Evolutionary conservation across 1,140 invertebrate species (phyloP).

Genomic region (Neodiprion pinetum): DNA sequence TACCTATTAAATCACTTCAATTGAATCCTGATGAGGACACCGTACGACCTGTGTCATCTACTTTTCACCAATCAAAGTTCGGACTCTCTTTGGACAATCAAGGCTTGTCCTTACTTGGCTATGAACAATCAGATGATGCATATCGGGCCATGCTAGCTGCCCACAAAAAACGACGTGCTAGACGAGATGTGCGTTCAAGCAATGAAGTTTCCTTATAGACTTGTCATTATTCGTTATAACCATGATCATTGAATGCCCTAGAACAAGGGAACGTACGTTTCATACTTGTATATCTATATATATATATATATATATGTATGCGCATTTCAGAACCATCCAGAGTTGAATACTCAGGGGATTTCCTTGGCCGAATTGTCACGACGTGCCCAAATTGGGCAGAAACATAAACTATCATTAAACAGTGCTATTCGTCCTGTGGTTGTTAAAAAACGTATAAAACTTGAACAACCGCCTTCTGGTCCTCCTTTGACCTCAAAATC

Average conservation of each 20-base stretch:
- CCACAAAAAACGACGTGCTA: conserved; percentile 69
- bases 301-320: conserved; percentile 35
- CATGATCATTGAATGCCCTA: conserved; percentile 35
- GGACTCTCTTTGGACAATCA: conserved; percentile 56
- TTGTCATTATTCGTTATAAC: conserved; percentile 22
- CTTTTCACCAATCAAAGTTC: conserved; percentile 58
- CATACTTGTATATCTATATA: not conserved
- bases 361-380: conserved; percentile 66
- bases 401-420: conserved; percentile 50
- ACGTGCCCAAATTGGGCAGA: conserved; percentile 60
- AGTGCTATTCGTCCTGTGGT: conserved; percentile 41
- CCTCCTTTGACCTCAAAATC: conserved; percentile 34
- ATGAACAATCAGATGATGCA: conserved; percentile 72
- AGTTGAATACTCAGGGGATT: conserved; percentile 67
- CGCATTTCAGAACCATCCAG: conserved; percentile 61
- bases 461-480: conserved; percentile 42
- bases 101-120: conserved; percentile 52
- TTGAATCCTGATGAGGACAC: conserved; percentile 48
- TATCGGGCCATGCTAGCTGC: conserved; percentile 71
- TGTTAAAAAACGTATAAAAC: conserved; percentile 55
- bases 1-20: conserved; percentile 53
- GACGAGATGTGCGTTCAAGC: conserved; percentile 60
- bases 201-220: conserved; percentile 14
- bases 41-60: conserved; percentile 61
- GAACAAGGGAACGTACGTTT: too few relatives aligned